Evolutionary conservation across 2,888 invertebrate genomes (phyloP), one percentile per base, ranked within the genome.

Genomic region (Pyrrhia umbra): DNA sequence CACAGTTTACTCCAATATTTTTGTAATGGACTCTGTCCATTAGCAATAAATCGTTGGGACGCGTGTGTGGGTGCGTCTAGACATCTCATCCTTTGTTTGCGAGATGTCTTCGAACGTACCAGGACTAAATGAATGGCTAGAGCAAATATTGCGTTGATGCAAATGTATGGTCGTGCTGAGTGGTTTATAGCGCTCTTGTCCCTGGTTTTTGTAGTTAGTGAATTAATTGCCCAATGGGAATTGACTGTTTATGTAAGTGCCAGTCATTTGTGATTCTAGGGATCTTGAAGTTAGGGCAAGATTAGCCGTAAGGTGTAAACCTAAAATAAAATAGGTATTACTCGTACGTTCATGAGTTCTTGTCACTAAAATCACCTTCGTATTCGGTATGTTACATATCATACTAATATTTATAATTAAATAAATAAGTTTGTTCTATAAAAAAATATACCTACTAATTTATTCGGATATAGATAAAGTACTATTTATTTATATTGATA

Each of bases 1-100:
- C 34, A 73, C 72, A 68, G 70, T 80, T 82, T 79, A 68, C 79
- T 75, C 47, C 57, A 84, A 85, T 88, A 90, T 90, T 88, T 88
- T 89, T 86, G 90, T 91, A 91, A 92, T 90, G 90, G 89, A 87
- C 85, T 85, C 85, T 79, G 86, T 87, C 89, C 90, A 91, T 92
- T 91, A 91, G 86, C 80, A 79, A 87, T 85, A 86, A 85, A 86
- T 87, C 87, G 80, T 79, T 73, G 55, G 75, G 71, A 62, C 56
- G 60, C 45, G 55, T 67, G 77, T 79, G 79, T 77, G 79, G 75
- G 77, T 67, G 80, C 71, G 74, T 79, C 75, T 72, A 71, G 78
- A 76, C 76, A 57, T 60, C 55, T 59, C 69, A 63, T 82, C 69
- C 75, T 75, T 80, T 80, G 80, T 80, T 70, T 71, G 61, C 64